Evolutionary conservation across 2,888 invertebrate species (phyloP), one percentile per base, ranked within the genome.

Genomic region (Eudemis profundana): DNA sequence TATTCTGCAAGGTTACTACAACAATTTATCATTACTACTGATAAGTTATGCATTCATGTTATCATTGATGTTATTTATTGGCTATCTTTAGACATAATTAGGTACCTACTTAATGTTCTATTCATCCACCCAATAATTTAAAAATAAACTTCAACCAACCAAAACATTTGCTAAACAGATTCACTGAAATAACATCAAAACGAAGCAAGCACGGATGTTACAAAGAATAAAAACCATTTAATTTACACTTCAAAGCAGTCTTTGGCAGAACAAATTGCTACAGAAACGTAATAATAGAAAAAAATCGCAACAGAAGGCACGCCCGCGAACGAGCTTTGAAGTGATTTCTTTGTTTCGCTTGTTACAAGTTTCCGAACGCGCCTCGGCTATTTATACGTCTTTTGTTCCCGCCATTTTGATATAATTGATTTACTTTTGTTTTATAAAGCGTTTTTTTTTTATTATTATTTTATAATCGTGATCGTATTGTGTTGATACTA

Each of bases 171-270:
- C 54, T 21, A 42, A 42, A 42, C 42, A 42, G 23, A 53, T 1
- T 38, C 50, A 10, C 33, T 15, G 5, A 10, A 53, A 4, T 29
- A 7, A n/a, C 21, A n/a, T 29, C 42, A 19, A 54, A 42, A 54
- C 23, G 38, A 50, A 51, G 36, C 29, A 17, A 44, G 42, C 53
- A 23, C 15, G 8, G 17, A 42, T 56, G 33, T 33, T 5, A 21
- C 42, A 17, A 40, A 15, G 21, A 21, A 36, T 51, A 38, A 29
- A 36, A 42, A 42, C 42, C 12, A 57, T 50, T 36, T 23, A 50
- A 59, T 59, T 65, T 51, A 14, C 59, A 36, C 65, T 51, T 65
- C 59, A 60, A 65, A 65, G 59, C 54, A 40, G 15, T 42, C 56
- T 44, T 61, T 61, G 17, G 14, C 64, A 33, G 46, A 59, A 19